These are phyloP conservation scores for Hydropotes inermis DNA, from an alignment of 2,113 vertebrate genomes.

Conservation along the genomic window DNA sequence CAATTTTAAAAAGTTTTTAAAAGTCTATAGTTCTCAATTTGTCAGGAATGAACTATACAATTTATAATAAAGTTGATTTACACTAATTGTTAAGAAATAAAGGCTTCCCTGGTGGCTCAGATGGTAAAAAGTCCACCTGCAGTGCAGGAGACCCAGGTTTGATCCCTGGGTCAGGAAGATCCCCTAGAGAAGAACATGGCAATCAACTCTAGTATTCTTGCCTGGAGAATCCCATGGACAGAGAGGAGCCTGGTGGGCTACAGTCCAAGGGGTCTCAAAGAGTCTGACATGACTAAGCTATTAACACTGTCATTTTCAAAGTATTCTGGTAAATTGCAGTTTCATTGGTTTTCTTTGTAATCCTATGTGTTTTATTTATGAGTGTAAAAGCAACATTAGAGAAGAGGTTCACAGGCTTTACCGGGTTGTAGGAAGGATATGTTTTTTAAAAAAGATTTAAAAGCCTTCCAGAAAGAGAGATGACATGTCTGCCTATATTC, in stretches of 20 bases:
- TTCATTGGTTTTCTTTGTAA: not conserved
- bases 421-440: not conserved
- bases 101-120: not conserved
- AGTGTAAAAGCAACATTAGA: not conserved
- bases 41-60: not conserved
- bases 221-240: not conserved
- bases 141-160: not conserved
- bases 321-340: not conserved
- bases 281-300: not conserved
- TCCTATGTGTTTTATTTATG: not conserved
- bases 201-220: not conserved
- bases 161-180: not conserved
- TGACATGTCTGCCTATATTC: accelerated
- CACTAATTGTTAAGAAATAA: not conserved
- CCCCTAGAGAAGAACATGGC: not conserved
- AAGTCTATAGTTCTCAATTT: not conserved
- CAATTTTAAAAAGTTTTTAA: not conserved
- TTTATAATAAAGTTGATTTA: not conserved
- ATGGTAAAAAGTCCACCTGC: not conserved
- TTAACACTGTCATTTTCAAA: not conserved
- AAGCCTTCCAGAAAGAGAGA: not conserved
- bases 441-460: not conserved
- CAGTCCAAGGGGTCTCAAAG: not conserved
- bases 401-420: not conserved
- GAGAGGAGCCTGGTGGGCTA: not conserved